Base-by-base conservation (phyloP, 2,888 invertebrate genomes). In the Tetropium fuscum region DNA sequence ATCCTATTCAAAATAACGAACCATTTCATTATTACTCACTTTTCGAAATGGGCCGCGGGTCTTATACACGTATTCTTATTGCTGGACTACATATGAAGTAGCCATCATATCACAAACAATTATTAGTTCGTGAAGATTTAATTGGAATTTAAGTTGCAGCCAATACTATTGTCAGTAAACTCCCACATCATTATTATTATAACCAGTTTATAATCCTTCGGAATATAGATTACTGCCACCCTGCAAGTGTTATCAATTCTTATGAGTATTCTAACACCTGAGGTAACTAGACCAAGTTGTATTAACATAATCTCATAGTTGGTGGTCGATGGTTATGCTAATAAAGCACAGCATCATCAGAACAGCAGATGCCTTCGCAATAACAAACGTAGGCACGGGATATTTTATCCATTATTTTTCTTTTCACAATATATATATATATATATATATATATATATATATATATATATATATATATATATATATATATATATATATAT, bases 221-320 rank as follows among this genome's bases (percentile, higher is more conserved):
- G 25, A 15, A n/a, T 19, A 15, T 43, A 41, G 53, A n/a, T 34
- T 54, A 34, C 45, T n/a, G n/a, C 22, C 32, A 44, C 54, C 54
- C 54, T 32, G 45, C 43, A 55, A 22, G 19, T 15, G 44, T 55
- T 47, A 38, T 45, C 22, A 32, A 47, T 55, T 38, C 55, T 15
- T 34, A 44, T 19, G 15, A 54, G 45, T 45, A 54, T 54, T 40
- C 49, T 18, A 47, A 45, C 45, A 54, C 53, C 53, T 54, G 53
- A 45, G 36, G 54, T 54, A 54, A 54, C 48, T 48, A 41, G 48
- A 56, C 49, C 40, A 48, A 49, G 41, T 48, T 48, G 45, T 27
- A 30, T 43, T 20, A 48, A 41, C 53, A 53, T 48, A 56, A 56
- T 56, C 40, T 48, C 48, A 34, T 48, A 40, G 56, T 48, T 43